A percentile compares a stretch with the other conserved stretches of the same genome.
Evolutionary conservation across 2,888 invertebrate species (phyloP).

Genomic region (Netelia inedita): DNA sequence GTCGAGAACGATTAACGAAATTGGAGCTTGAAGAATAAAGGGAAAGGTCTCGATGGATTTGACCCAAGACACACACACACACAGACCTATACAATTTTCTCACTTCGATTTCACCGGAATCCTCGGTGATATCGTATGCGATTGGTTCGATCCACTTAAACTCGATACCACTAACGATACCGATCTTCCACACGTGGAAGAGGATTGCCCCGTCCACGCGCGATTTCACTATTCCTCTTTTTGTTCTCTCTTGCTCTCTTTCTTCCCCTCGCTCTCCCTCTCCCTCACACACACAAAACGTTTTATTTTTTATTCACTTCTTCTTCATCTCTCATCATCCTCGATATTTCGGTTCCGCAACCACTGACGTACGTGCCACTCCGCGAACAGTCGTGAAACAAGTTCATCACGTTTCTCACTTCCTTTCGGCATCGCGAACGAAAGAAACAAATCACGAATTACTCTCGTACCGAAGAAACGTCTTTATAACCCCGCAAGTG

Average conservation of each 20-base stretch:
- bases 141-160: constrained; percentile 29
- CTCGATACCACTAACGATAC: constrained; percentile 19
- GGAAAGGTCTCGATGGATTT: background rate
- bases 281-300: background rate
- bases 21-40: constrained; percentile 13
- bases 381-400: constrained; percentile 31
- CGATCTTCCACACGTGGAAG: constrained; percentile 22
- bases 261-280: background rate
- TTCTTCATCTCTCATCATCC: too few species aligned
- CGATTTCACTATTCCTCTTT: constrained; percentile 37
- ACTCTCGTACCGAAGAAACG: background rate
- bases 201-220: constrained; percentile 11
- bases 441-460: constrained; percentile 1
- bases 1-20: constrained; percentile 18
- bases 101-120: constrained; percentile 40
- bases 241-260: background rate
- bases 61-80: background rate
- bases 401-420: constrained; percentile 1
- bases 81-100: constrained; percentile 20
- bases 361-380: constrained; percentile 32
- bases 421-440: constrained; percentile 3
- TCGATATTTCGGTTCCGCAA: background rate
- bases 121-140: background rate
- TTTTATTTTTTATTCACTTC: background rate
- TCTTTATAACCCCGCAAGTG: background rate